phyloP scores from a whole-genome alignment of 2,888 invertebrate genomes.

The Lucinisca nassula region DNA sequence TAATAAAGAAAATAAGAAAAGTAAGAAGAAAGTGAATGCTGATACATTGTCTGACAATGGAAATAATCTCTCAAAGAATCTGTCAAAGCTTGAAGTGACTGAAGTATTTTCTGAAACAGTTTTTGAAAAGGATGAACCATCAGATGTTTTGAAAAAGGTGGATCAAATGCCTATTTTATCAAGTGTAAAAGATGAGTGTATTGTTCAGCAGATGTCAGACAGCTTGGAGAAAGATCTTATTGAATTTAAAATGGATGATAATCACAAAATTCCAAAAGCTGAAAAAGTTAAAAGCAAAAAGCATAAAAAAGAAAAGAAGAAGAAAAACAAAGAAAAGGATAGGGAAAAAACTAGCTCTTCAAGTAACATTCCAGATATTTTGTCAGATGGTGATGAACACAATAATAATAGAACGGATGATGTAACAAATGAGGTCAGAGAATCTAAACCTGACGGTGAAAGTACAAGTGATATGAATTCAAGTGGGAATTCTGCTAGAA shows the following conservation, averaged over 20 bases:
- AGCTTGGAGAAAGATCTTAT: neutral
- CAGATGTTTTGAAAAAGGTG: constrained; percentile 61
- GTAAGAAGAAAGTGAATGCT: constrained; percentile 48
- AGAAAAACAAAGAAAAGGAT: constrained; percentile 67
- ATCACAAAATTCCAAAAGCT: constrained; percentile 52
- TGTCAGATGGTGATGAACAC: constrained; percentile 12
- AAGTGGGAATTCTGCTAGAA: constrained; percentile 50
- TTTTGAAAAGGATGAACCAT: constrained; percentile 62
- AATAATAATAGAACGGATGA: neutral
- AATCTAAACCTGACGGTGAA: constrained; percentile 51
- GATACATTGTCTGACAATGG: constrained; percentile 58
- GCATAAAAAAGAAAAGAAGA: constrained; percentile 69
- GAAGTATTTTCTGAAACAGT: constrained; percentile 62
- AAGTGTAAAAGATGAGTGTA: constrained; percentile 54
- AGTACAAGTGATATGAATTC: constrained; percentile 39
- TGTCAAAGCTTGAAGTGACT: constrained; percentile 56
- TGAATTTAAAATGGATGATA: constrained; percentile 31
- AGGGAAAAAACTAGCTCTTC: constrained; percentile 35
- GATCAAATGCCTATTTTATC: constrained; percentile 60
- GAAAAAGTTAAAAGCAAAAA: constrained; percentile 63
- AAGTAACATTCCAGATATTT: constrained; percentile 15
- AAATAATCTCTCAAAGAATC: constrained; percentile 21
- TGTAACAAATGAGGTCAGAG: neutral
- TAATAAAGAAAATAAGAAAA: constrained; percentile 56
- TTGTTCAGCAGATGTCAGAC: constrained; percentile 23